Conservation (phyloP, 2,797 vertebrate genomes). For the Spatula versicolor region DNA sequence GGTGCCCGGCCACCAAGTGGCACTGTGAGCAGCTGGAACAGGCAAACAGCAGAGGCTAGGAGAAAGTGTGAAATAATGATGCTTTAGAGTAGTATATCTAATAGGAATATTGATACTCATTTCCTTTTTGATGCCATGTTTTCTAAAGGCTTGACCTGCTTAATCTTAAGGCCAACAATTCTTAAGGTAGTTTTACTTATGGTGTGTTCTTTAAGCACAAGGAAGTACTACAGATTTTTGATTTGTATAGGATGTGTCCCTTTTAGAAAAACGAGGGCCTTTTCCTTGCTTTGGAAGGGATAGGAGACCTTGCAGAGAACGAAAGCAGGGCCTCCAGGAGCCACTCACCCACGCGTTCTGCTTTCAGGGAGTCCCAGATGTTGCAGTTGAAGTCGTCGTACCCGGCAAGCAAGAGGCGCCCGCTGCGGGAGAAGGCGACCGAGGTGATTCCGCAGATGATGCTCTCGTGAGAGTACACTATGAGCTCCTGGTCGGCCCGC, state of each 20-base stretch:
- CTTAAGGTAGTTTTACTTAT: background rate
- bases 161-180: background rate
- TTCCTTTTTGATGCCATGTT: background rate
- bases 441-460: slow-evolving; percentile 98
- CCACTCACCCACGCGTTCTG: slow-evolving; percentile 90
- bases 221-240: background rate
- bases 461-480: slow-evolving; percentile 90
- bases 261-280: background rate
- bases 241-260: rapidly evolving
- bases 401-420: slow-evolving; percentile 92
- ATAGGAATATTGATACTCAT: background rate
- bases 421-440: slow-evolving; percentile 90
- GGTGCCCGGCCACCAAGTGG: background rate
- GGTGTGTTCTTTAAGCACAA: rapidly evolving
- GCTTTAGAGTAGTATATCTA: background rate
- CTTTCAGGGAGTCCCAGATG: slow-evolving; percentile 94
- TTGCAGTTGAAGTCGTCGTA: slow-evolving; percentile 99
- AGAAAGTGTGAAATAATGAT: background rate
- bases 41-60: background rate
- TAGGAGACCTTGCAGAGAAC: background rate
- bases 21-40: background rate
- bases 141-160: background rate
- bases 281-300: background rate
- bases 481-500: slow-evolving; percentile 94
- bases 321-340: background rate